A percentile compares a stretch with the other conserved stretches of the same genome.
These are phyloP conservation scores for zebrafish (Danio rerio) DNA, from an alignment of 2,113 vertebrate genomes.

Conservation along the genomic window GRCz12tu NC_133182.1:76269001-76269500, in stretches of 20 bases:
- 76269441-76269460: too few species aligned
- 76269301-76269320: too few species aligned
- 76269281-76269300: too few species aligned
- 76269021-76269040: constrained; percentile 74
- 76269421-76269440: too few species aligned
- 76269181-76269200: constrained; percentile 52
- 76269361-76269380: too few species aligned
- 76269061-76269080: constrained; percentile 74
- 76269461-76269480: too few species aligned
- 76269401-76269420: too few species aligned
- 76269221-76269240: constrained; percentile 35
- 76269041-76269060: constrained; percentile 76
- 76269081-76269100: constrained; percentile 72
- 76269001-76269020: constrained; percentile 58
- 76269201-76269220: constrained; percentile 25
- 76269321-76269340: too few species aligned
- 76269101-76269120: constrained; percentile 74
- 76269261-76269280: too few species aligned
- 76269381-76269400: too few species aligned
- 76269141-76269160: constrained; percentile 68
- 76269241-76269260: constrained; percentile 27
- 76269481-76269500: too few species aligned
- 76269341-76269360: too few species aligned
- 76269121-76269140: constrained; percentile 59
- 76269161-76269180: constrained; percentile 67